Conservation (phyloP, 1,140 invertebrate genomes). For the Coenobita brevimanus region DNA sequence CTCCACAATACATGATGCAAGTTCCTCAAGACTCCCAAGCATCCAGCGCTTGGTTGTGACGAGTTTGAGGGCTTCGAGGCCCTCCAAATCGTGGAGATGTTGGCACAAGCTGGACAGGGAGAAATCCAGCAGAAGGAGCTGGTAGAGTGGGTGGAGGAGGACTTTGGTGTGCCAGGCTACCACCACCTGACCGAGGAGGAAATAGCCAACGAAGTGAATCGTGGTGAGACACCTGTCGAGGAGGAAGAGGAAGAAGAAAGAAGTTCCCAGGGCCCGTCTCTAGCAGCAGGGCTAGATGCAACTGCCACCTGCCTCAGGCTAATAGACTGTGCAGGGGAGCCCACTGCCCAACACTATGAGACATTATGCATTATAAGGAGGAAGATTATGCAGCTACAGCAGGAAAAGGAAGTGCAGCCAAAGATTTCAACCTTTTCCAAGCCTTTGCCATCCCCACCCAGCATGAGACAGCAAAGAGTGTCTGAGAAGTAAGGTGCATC, state of each 20-base stretch:
- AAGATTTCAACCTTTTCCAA: too few relatives aligned
- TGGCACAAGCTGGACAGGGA: background rate
- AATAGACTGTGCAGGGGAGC: background rate
- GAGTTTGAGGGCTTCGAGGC: slow-evolving; percentile 10
- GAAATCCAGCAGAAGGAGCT: background rate
- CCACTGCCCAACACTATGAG: too few relatives aligned
- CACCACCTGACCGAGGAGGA: too few relatives aligned
- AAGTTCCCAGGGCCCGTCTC: background rate
- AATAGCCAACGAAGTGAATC: background rate
- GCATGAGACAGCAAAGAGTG: too few relatives aligned
- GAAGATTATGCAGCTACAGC: too few relatives aligned
- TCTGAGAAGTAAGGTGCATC: too few relatives aligned
- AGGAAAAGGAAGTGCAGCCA: too few relatives aligned
- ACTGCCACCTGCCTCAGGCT: background rate
- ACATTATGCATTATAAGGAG: too few relatives aligned
- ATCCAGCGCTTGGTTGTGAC: background rate
- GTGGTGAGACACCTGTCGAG: background rate
- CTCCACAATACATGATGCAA: too few relatives aligned
- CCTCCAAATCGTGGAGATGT: background rate
- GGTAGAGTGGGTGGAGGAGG: background rate
- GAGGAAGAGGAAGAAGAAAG: background rate
- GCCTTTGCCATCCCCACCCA: too few relatives aligned
- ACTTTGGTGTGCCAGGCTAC: background rate
- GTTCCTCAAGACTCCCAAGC: background rate
- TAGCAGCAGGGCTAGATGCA: background rate